Evolutionary conservation across 2,113 vertebrate species (phyloP).

Genomic region (Callocephalon fimbriatum): DNA sequence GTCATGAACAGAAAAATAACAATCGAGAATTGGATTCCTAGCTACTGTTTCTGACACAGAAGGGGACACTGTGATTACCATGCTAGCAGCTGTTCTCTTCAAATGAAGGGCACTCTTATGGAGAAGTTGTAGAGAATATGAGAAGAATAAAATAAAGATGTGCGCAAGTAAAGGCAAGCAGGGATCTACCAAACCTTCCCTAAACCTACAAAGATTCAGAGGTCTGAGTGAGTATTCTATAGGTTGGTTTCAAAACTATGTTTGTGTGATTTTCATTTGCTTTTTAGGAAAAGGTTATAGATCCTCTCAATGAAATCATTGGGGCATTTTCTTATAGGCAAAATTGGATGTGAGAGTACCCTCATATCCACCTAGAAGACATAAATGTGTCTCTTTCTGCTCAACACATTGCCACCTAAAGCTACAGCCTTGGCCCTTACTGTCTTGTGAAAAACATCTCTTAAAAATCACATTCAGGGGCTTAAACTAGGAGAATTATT

Average conservation of each 20-base stretch:
- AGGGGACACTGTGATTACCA: background rate
- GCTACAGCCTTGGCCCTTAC: background rate
- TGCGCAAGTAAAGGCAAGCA: background rate
- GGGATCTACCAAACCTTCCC: background rate
- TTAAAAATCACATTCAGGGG: background rate
- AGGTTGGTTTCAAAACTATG: background rate
- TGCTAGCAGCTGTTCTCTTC: slow-evolving; percentile 23
- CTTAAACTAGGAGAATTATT: background rate
- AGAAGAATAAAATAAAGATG: background rate
- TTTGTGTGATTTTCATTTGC: background rate
- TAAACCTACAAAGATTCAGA: background rate
- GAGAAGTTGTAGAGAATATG: background rate
- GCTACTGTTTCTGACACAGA: background rate
- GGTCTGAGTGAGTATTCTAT: background rate
- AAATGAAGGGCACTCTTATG: background rate
- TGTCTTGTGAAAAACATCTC: background rate
- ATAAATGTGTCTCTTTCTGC: rapidly evolving
- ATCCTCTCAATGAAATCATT: background rate
- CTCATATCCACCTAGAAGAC: background rate
- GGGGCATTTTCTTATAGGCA: background rate
- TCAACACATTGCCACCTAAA: background rate
- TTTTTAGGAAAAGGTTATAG: background rate
- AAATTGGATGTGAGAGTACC: background rate
- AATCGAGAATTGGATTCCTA: background rate
- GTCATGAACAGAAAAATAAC: background rate